Base-by-base conservation (phyloP, 2,113 vertebrate species). In the Orcinus orca region DNA sequence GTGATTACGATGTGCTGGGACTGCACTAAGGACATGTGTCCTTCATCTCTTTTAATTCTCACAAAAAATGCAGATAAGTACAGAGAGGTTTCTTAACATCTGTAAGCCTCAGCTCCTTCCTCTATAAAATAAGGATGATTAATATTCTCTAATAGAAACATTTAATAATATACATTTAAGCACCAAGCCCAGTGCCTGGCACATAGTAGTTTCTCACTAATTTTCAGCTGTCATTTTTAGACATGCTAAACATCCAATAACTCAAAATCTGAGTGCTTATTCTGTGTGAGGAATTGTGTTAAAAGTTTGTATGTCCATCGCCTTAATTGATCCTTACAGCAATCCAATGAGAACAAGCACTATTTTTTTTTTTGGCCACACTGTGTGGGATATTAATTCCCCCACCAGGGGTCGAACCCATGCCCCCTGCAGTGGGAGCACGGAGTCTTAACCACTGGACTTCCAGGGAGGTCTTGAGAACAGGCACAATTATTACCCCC, bases 241-340 rank as follows among this genome's bases (percentile, higher is more conserved):
- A 80, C 60, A 55, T 53, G n/a, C n/a, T 58, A 80, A 36, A 50
- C 41, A 38, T 41, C 26, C 18, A n/a, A 8, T 47, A 70, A 53
- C 63, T 67, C 26, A 17, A 31, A 70, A 80, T 47, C 36, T 17
- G 36, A 76, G 29, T 31, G 7, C 50, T 55, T 23, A 5, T 53
- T 53, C 60, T 70, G 31, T 33, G 77, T 21, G 15, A 55, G 18
- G 14, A 17, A 8, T 41, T 18, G 7, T 18, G 17, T 14, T 60
- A n/a, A 62, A 79, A 21, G 31, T 63, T 44, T 6, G 12, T 14
- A 1, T 13, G 18, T n/a, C 77, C 14, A 2, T 13, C 0, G 0
- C 50, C 58, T 71, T 65, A 50, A 50, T 60, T 67, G 31, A 41
- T 58, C n/a, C 53, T 65, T 21, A 5, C 3, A 29, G 33, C 6